Base-by-base conservation (phyloP, 2,888 invertebrate genomes). In the Cepaea hortensis region DNA sequence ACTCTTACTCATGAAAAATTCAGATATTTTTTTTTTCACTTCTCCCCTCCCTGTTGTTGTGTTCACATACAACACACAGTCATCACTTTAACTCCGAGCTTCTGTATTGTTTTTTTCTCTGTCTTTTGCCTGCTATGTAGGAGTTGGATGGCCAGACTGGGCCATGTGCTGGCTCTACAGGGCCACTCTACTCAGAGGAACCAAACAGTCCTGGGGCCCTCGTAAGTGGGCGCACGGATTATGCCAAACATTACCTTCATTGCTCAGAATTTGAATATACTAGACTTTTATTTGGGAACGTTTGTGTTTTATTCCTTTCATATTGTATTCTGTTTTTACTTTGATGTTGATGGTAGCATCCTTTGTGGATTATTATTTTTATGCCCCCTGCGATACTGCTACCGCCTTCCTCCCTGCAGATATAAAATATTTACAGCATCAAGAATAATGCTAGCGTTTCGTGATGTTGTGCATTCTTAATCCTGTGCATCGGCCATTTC, bases 161-260 rank as follows among this genome's bases (percentile, higher is more conserved):
- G 75, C 79, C 84, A 3, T 82, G 79, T 46, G 70, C 86, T 68
- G 86, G 86, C 83, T 86, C 81, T 46, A 48, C 86, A 55, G 86
- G 86, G 83, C 77, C 82, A 65, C 81, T 84, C 79, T 87, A 75
- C 87, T 79, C 81, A 15, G 87, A 87, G 87, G 87, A 87, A 84
- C 87, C 87, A 48, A 87, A 75, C 87, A 87, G 87, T 61, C 87
- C 87, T 73, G 87, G 87, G 81, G 87, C 79, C 79, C 87, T 84
- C n/a, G 87, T 87, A 87, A 87, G 87, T 87, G 87, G 84, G 73
- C 84, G 87, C 87, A 87, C 87, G 87, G 77, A 80, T 50, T 79
- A 18, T 50, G 50, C 4, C 48, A 50, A 48, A 48, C 48, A 79
- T 72, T 4, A 79, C 55, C 55, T 79, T 65, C 62, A 20, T 72